Conservation (phyloP, 2,888 invertebrate species). For the Chymomyza fuscimana region DNA sequence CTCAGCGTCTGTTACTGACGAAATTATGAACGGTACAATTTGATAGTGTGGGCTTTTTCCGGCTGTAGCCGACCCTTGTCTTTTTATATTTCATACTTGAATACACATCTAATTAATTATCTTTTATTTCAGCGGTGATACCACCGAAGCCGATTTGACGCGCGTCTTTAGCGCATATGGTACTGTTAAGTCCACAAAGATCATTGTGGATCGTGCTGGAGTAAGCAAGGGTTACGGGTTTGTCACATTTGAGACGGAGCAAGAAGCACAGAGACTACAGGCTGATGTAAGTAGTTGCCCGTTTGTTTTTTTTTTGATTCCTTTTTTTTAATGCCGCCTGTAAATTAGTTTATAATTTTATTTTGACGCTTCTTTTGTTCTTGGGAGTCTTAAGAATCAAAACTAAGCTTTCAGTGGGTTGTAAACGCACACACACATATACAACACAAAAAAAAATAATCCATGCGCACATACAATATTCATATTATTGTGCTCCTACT, state of each 20-base stretch:
- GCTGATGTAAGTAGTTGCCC: constrained; percentile 82
- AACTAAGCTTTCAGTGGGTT: background rate
- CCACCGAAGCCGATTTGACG: constrained; percentile 94
- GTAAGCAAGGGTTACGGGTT: constrained; percentile 91
- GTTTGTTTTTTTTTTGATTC: constrained; percentile 12
- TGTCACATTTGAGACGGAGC: constrained; percentile 92
- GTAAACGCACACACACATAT: constrained; percentile 23
- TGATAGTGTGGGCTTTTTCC: too few species aligned
- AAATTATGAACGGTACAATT: too few species aligned
- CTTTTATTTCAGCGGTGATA: constrained; percentile 83
- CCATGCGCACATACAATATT: background rate
- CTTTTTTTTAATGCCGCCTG: constrained; percentile 24
- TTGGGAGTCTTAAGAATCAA: constrained; percentile 2
- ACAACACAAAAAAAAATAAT: background rate
- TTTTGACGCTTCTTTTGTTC: constrained; percentile 36
- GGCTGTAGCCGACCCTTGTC: too few species aligned
- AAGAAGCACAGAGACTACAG: constrained; percentile 88
- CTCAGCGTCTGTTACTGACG: too few species aligned
- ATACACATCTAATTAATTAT: background rate
- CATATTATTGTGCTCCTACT: background rate
- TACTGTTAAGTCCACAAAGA: constrained; percentile 94
- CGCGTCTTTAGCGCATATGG: constrained; percentile 95
- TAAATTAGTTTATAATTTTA: constrained; percentile 37
- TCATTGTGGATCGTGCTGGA: constrained; percentile 96
- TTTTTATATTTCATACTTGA: background rate